Base-by-base conservation (phyloP, 2,888 invertebrate genomes). In the Cylindroiulus punctatus region DNA sequence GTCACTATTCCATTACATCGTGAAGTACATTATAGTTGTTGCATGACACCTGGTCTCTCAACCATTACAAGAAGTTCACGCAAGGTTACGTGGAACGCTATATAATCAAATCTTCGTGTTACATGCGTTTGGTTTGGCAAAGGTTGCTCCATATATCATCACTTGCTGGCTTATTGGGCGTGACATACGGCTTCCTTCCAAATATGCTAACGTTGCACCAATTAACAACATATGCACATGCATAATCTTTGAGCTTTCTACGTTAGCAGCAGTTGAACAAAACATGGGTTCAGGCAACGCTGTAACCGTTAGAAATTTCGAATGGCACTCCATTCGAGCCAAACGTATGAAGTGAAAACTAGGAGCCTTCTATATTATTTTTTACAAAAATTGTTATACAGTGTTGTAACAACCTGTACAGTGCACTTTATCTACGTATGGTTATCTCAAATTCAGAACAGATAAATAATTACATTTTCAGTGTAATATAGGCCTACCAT, bases 1-100 rank as follows among this genome's bases (percentile, higher is more conserved):
- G 76, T 76, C 76, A 76, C 76, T 76, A 30, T 76, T 76, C 76
- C 76, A 76, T 76, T 76, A 32, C 76, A 76, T 76, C 76, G 76
- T 30, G 76, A 76, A 76, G 76, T 30, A 76, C 76, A 32, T 76
- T 76, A 32, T 76, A 76, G 76, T 76, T 76, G 76, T 76, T 76
- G 76, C 76, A 30, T 76, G 76, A 76, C 76, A 76, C 76, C 44
- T 76, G 76, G 76, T 76, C 76, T 76, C 17, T 76, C 76, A 76
- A 76, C 76, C 76, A 76, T 76, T 76, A 76, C 76, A 76, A 30
- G 76, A 76, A 76, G 76, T 76, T 76, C 76, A 76, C 30, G 76
- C 76, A 76, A 76, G 76, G 76, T 76, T 76, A 76, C 17, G 30
- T 30, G 76, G 26, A 76, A 76, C 76, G 30, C 76, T 26, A 76